Percentiles rank a stretch among this genome's conserved stretches.
Conservation (phyloP, 2,113 vertebrate genomes). For the Xyliphius kryptos region DNA sequence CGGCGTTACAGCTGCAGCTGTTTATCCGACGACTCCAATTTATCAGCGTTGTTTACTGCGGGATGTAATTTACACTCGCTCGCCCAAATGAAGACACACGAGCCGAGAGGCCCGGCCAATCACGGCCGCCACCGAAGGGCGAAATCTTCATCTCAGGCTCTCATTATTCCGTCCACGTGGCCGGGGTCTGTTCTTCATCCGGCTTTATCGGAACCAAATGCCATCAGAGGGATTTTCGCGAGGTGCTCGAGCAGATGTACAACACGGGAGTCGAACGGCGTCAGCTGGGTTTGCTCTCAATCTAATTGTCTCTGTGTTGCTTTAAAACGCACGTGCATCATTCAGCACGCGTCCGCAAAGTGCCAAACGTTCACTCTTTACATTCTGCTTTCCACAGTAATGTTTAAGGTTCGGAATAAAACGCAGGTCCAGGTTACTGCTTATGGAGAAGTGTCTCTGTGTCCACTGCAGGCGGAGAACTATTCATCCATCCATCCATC, state of each 20-base stretch:
- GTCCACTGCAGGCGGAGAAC: too few species aligned
- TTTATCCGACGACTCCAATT: constrained; percentile 50
- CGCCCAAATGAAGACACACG: constrained; percentile 53
- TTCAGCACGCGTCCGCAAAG: too few species aligned
- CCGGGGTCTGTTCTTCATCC: constrained; percentile 3
- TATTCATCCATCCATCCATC: too few species aligned
- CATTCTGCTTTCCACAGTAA: too few species aligned
- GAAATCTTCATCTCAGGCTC: constrained; percentile 11
- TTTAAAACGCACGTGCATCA: too few species aligned
- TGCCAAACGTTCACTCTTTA: too few species aligned
- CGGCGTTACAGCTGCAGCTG: constrained; percentile 44
- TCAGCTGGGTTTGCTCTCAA: background rate
- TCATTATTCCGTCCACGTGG: background rate
- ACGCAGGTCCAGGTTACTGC: too few species aligned
- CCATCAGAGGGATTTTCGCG: constrained; percentile 7
- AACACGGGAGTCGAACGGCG: background rate
- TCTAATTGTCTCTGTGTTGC: background rate
- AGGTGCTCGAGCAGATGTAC: background rate
- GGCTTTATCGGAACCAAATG: background rate
- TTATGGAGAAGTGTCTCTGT: too few species aligned
- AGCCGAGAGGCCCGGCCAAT: constrained; percentile 3
- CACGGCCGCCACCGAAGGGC: background rate
- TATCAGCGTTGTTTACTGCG: constrained; percentile 51
- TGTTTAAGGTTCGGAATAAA: too few species aligned
- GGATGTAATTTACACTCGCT: constrained; percentile 48